A percentile compares a stretch with the other conserved stretches of the same genome.
Evolutionary conservation across 2,888 invertebrate genomes (phyloP).

Genomic region (Drosophila koepferae): DNA sequence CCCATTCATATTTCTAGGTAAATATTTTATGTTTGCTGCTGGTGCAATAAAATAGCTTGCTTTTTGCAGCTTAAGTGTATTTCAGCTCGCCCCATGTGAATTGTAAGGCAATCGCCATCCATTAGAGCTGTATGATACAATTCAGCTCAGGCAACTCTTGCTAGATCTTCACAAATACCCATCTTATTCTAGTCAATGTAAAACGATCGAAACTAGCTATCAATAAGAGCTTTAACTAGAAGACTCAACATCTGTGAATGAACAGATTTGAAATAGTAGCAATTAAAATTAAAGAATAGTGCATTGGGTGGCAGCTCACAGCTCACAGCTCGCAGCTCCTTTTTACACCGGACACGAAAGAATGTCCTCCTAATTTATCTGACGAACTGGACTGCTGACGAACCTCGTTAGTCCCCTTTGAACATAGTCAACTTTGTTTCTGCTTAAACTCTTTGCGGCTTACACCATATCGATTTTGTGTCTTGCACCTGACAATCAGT

Average conservation of each 20-base stretch:
- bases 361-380: constrained; percentile 28
- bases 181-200: background rate
- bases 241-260: background rate
- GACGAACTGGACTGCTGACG: constrained; percentile 25
- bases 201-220: background rate
- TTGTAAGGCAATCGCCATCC: background rate
- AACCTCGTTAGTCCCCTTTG: constrained; percentile 3
- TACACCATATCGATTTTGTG: constrained; percentile 28
- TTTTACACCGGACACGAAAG: constrained; percentile 53
- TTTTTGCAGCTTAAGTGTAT: constrained; percentile 15
- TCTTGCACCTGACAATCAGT: constrained; percentile 50
- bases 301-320: background rate
- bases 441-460: constrained; percentile 31
- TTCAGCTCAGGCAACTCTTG: constrained; percentile 6
- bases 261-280: background rate
- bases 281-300: background rate
- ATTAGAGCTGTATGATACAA: background rate
- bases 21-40: constrained; percentile 51
- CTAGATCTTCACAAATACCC: background rate
- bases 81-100: constrained; percentile 12
- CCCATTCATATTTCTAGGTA: constrained; percentile 28
- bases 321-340: constrained; percentile 31
- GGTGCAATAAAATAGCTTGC: constrained; percentile 33
- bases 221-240: background rate
- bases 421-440: constrained; percentile 31